Evolutionary conservation across 92 coral and sea anemone genomes (phyloP), one percentile per base, ranked within the genome.

Genomic region (Muricea muricata): DNA sequence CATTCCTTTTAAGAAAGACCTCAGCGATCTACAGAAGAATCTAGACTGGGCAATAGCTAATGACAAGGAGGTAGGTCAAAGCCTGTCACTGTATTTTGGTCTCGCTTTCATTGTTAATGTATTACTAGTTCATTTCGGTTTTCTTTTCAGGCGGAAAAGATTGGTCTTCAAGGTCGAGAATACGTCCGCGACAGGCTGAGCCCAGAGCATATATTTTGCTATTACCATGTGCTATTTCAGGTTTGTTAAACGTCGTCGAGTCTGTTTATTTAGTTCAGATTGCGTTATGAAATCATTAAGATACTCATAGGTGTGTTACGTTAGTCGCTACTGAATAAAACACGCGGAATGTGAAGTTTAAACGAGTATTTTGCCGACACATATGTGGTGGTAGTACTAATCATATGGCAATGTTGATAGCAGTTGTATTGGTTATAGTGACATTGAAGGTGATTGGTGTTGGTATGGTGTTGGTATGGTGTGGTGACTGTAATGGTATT

Each of bases 1-100:
- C 89, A 88, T 96, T n/a, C 99, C 99, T 46, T 96, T 96, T 86
- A 96, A 92, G 42, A 90, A 94, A 56, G 98, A 96, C 66, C 88
- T 93, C 13, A 92, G 97, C 57, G 94, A 96, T 58, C 82, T 96
- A 15, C 93, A 90, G 37, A 73, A 90, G 52, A 89, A 89, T 71
- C 82, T 96, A 48, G 80, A 86, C 21, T 96, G 99, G 99, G 98
- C 99, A 24, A 94, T 93, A 75, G 84, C 81, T 25, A 91, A 96
- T 69, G 98, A 96, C 47, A 89, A 90, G 14, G 85, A 96, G 94
- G 99, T 94, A 41, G 87, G 45, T 7, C 37, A 41, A 18, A 79
- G 7, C 56, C 14, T 21, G 31, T n/a, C n/a, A n/a, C n/a, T n/a
- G n/a, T n/a, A n/a, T n/a, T n/a, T n/a, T n/a, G n/a, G n/a, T n/a